Evolutionary conservation across 2,888 invertebrate species (phyloP).

Genomic region (Drosophila paranaensis): DNA sequence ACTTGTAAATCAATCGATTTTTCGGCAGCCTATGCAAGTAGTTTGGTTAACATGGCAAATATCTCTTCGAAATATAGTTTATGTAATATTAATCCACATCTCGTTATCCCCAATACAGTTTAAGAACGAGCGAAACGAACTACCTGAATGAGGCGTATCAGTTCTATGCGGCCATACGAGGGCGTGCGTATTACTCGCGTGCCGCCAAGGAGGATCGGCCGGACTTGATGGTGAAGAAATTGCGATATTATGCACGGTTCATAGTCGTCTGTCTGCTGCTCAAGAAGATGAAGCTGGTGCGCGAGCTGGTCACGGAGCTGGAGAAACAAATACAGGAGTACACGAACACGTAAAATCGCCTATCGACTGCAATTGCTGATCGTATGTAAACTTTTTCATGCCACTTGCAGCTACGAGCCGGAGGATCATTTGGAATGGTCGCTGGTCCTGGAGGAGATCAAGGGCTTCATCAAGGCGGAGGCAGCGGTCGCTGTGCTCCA

Average conservation of each 20-base stretch:
- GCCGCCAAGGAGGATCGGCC: constrained; percentile 97
- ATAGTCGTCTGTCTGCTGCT: constrained; percentile 97
- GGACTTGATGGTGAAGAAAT: constrained; percentile 98
- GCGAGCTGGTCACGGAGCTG: constrained; percentile 95
- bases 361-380: constrained; percentile 22
- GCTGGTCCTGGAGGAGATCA: constrained; percentile 96
- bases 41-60: no score
- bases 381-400: constrained; percentile 5
- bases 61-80: no score
- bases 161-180: constrained; percentile 97
- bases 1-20: no score
- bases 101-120: constrained; percentile 86
- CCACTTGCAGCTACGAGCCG: constrained; percentile 90
- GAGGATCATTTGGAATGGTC: constrained; percentile 99
- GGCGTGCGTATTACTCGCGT: constrained; percentile 96
- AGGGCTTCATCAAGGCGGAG: constrained; percentile 97
- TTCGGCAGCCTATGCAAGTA: no score
- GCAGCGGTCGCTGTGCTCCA: constrained; percentile 94
- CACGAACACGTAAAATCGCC: constrained; percentile 88
- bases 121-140: constrained; percentile 98
- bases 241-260: constrained; percentile 97
- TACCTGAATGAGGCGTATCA: constrained; percentile 98
- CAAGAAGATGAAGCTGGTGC: constrained; percentile 96
- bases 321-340: constrained; percentile 98
- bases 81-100: background rate